Conservation (phyloP, 1,140 invertebrate genomes). For the Phocides pigmalion region DNA sequence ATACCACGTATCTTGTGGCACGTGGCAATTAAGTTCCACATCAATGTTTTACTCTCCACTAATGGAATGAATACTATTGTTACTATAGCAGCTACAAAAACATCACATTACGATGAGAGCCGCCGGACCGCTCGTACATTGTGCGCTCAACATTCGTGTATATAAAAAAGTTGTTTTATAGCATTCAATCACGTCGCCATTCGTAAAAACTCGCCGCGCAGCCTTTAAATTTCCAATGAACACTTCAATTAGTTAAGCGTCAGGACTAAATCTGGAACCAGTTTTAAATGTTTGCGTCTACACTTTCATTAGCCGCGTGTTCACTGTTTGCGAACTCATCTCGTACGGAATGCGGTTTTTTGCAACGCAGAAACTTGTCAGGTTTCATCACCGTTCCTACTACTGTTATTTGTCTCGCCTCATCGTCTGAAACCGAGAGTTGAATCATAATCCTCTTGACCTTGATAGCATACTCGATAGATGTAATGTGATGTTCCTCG, state of each 20-base stretch:
- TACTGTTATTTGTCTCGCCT: slow-evolving; percentile 44
- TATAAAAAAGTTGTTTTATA: slow-evolving; percentile 11
- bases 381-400: slow-evolving; percentile 49
- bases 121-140: background rate
- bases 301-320: slow-evolving; percentile 57
- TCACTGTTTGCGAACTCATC: slow-evolving; percentile 39
- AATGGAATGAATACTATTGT: slow-evolving; percentile 2
- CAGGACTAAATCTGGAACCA: slow-evolving; percentile 37
- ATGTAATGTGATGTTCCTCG: background rate
- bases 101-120: background rate
- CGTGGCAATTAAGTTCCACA: background rate
- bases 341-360: slow-evolving; percentile 50
- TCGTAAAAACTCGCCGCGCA: slow-evolving; percentile 26
- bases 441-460: slow-evolving; percentile 29
- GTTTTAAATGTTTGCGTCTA: slow-evolving; percentile 41
- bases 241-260: slow-evolving; percentile 29
- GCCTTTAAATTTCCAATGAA: slow-evolving; percentile 31
- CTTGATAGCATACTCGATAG: slow-evolving; percentile 3
- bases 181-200: slow-evolving; percentile 21
- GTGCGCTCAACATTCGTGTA: background rate
- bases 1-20: background rate
- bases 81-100: slow-evolving; percentile 1
- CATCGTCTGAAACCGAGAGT: slow-evolving; percentile 50
- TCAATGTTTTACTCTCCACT: slow-evolving; percentile 5
- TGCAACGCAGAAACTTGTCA: slow-evolving; percentile 46